Conservation (phyloP, 2,888 invertebrate species). For the Scaptomyza parva region DNA sequence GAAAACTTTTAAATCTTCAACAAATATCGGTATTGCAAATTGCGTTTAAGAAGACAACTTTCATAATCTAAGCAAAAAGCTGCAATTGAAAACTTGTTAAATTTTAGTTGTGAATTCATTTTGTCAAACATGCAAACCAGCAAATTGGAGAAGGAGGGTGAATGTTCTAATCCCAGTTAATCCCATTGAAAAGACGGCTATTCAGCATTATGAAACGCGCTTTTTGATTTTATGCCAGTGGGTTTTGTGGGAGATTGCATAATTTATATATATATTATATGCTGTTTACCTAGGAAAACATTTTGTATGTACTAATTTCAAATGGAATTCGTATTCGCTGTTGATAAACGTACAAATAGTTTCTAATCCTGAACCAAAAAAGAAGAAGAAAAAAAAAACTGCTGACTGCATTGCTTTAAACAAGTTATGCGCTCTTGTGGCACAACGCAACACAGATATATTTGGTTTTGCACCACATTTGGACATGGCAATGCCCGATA, state of each 20-base stretch:
- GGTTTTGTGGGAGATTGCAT: neutral
- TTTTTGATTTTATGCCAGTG: neutral
- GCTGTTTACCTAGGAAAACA: constrained; percentile 5
- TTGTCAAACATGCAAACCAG: neutral
- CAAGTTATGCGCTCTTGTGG: constrained; percentile 25
- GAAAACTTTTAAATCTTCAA: no score
- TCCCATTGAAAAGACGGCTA: neutral
- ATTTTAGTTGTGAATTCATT: neutral
- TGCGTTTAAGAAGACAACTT: no score
- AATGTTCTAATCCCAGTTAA: constrained; percentile 2
- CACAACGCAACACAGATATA: constrained; percentile 4
- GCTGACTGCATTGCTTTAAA: constrained; percentile 33
- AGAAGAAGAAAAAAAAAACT: no score
- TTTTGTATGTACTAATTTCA: constrained; percentile 12
- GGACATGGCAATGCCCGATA: constrained; percentile 42
- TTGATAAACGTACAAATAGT: neutral
- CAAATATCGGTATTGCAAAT: neutral
- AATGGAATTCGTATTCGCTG: neutral
- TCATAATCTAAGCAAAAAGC: neutral
- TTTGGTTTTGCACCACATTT: constrained; percentile 18
- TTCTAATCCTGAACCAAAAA: constrained; percentile 17
- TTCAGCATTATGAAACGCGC: neutral
- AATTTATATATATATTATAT: no score
- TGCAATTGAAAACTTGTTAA: neutral
- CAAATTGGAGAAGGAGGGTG: neutral